Evolutionary conservation across 2,113 vertebrate genomes (phyloP).

Genomic region (Ia io): DNA sequence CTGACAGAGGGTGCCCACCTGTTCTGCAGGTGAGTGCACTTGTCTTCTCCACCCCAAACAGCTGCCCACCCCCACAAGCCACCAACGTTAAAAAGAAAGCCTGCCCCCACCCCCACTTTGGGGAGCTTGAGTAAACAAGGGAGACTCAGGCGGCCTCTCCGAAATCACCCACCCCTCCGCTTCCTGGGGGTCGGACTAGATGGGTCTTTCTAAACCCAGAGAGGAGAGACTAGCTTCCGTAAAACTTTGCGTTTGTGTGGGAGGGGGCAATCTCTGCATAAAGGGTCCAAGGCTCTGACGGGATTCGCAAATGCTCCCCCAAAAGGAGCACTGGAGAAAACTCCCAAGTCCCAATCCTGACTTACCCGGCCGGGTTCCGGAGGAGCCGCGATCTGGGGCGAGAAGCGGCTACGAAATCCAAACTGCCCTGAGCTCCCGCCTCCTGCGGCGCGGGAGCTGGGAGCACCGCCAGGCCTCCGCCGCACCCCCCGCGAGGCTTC

Average conservation of each 20-base stretch:
- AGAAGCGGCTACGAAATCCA: background rate
- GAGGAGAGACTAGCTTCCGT: background rate
- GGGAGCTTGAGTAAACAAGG: background rate
- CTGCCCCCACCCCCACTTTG: background rate
- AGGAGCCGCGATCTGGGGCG: background rate
- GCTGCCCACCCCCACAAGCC: background rate
- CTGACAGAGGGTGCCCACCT: background rate
- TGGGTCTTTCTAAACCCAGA: background rate
- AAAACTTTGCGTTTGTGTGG: background rate
- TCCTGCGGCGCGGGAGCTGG: accelerated
- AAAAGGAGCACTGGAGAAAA: background rate
- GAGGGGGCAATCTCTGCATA: background rate
- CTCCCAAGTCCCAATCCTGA: background rate
- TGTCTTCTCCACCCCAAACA: background rate
- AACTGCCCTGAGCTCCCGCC: accelerated
- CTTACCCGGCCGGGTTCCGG: accelerated
- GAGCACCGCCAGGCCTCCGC: background rate
- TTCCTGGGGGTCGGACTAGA: background rate
- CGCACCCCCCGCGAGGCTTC: background rate
- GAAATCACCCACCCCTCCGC: background rate
- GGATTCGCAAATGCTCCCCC: background rate
- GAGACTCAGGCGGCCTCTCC: background rate
- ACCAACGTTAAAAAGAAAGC: background rate
- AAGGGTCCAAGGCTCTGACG: background rate
- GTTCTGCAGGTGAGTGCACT: background rate